These are phyloP conservation scores for Cinclus mexicanus DNA, from an alignment of 2,113 vertebrate species.

Conservation along the genomic window DNA sequence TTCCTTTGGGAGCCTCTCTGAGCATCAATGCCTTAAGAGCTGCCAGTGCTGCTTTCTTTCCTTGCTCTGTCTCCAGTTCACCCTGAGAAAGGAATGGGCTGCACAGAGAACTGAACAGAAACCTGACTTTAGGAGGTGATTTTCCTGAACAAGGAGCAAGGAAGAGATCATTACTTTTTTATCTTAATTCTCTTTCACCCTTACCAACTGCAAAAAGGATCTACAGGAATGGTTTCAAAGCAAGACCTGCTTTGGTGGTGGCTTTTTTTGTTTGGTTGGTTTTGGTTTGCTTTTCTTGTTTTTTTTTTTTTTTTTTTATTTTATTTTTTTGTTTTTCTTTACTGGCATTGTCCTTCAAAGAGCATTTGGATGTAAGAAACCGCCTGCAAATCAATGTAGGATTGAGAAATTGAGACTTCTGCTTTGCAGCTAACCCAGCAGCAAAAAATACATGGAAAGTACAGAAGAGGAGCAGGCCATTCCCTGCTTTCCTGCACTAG, in stretches of 20 bases:
- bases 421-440: neutral
- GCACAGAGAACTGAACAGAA: neutral
- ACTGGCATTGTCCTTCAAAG: neutral
- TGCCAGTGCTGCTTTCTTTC: neutral
- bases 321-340: neutral
- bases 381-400: neutral
- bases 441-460: neutral
- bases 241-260: neutral
- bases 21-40: too few relatives aligned
- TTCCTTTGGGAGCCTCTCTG: neutral
- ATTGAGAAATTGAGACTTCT: neutral
- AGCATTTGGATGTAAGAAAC: neutral
- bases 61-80: accelerated
- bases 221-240: neutral
- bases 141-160: neutral
- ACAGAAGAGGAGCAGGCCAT: neutral
- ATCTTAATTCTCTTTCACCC: neutral
- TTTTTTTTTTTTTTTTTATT: neutral
- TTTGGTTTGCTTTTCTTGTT: neutral
- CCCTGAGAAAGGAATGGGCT: neutral
- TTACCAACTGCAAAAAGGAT: neutral
- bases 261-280: neutral
- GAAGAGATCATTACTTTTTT: neutral
- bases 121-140: neutral
- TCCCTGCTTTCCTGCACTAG: neutral